These are phyloP conservation scores for Hephaestus fuliginosus DNA, from an alignment of 2,797 vertebrate genomes.

Conservation along the genomic window DNA sequence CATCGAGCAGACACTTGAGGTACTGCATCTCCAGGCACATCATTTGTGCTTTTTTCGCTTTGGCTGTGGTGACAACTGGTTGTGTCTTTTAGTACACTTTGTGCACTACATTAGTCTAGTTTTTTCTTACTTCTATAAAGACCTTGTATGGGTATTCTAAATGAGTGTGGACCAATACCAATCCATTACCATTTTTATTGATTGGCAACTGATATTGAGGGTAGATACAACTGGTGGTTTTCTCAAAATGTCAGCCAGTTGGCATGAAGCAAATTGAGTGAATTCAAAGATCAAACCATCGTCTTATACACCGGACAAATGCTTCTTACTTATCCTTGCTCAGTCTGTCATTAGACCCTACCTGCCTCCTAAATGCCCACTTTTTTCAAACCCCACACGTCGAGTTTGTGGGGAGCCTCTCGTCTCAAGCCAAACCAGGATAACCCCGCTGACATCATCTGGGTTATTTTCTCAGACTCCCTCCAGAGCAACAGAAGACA, in stretches of 20 bases:
- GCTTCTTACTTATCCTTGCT: not conserved
- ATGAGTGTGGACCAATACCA: not conserved
- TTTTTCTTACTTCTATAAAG: not conserved
- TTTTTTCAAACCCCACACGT: not conserved
- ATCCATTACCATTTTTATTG: not conserved
- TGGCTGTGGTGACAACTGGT: not conserved
- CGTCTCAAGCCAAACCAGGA: conserved; percentile 25
- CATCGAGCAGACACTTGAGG: not conserved
- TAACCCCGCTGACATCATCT: conserved; percentile 37
- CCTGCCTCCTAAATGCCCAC: conserved; percentile 1
- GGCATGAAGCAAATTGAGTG: not conserved
- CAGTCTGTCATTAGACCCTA: conserved; percentile 16
- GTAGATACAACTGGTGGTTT: not conserved
- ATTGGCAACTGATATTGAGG: not conserved
- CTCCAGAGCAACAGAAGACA: not conserved
- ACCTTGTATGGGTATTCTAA: not conserved
- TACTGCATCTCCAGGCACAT: not conserved
- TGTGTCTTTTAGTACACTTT: not conserved
- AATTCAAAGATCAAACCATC: not conserved
- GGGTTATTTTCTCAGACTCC: conserved; percentile 10
- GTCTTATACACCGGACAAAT: not conserved
- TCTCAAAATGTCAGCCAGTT: not conserved
- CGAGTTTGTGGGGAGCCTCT: too few relatives aligned
- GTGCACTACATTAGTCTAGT: not conserved
- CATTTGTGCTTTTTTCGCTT: not conserved